A percentile compares a stretch with the other conserved stretches of the same genome.
Evolutionary conservation across 2,888 invertebrate genomes (phyloP).

Genomic region (Tiphia femorata): DNA sequence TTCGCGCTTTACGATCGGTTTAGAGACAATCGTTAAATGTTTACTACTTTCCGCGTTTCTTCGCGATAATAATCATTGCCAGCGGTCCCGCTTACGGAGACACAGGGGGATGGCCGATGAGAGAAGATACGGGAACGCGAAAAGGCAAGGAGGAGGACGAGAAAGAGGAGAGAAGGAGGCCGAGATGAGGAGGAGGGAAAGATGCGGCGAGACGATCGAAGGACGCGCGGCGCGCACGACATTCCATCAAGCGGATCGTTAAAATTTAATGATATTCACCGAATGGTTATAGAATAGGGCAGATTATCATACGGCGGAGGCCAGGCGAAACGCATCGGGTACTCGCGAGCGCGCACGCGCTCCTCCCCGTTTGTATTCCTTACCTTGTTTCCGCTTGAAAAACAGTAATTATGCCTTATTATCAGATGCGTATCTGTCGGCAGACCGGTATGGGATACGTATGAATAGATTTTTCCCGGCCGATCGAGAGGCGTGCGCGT

Average conservation of each 20-base stretch:
- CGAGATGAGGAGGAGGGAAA: neutral
- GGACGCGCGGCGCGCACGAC: slow-evolving; percentile 30
- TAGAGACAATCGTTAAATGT: slow-evolving; percentile 28
- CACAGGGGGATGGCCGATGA: neutral
- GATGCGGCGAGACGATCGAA: slow-evolving; percentile 25
- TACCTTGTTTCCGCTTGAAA: slow-evolving; percentile 31
- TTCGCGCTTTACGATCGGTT: slow-evolving; percentile 35
- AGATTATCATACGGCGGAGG: slow-evolving; percentile 46
- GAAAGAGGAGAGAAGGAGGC: neutral
- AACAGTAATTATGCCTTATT: slow-evolving; percentile 38
- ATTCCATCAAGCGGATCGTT: slow-evolving; percentile 39
- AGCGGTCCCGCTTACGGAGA: neutral
- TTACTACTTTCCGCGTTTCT: slow-evolving; percentile 28
- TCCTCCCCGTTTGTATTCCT: slow-evolving; percentile 8
- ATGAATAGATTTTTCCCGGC: neutral
- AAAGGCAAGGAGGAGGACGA: neutral
- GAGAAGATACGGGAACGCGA: neutral
- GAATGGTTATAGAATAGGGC: slow-evolving; percentile 44
- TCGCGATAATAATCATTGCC: slow-evolving; percentile 15
- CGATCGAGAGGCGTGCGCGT: neutral
- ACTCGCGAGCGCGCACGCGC: slow-evolving; percentile 11
- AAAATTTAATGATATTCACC: slow-evolving; percentile 48
- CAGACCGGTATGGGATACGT: neutral
- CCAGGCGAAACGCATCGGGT: slow-evolving; percentile 25
- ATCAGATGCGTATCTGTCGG: slow-evolving; percentile 26